Conservation (phyloP, 2,113 vertebrate species). For the Alosa alosa region DNA sequence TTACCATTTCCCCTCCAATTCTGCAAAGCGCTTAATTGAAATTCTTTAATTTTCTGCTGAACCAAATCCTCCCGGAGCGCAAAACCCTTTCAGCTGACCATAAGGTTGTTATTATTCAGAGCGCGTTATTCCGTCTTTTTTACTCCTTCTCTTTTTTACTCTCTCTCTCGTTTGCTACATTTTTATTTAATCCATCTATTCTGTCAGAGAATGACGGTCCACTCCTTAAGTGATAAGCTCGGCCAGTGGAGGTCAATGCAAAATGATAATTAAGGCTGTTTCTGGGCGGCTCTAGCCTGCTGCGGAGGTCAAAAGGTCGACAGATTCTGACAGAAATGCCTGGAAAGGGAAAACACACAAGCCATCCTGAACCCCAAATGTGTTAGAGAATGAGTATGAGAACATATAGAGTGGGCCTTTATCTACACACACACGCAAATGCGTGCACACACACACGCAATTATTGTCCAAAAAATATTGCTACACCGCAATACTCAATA, state of each 20-base stretch:
- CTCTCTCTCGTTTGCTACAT: neutral
- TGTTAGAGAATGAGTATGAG: neutral
- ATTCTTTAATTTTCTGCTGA: conserved; percentile 68
- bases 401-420: neutral
- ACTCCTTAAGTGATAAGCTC: neutral
- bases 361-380: neutral
- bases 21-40: conserved; percentile 70
- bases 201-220: neutral
- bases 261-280: conserved; percentile 17
- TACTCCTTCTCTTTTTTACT: neutral
- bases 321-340: conserved; percentile 18
- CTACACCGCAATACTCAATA: too few species aligned
- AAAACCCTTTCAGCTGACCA: conserved; percentile 29
- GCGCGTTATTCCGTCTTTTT: neutral
- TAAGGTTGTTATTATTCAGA: neutral
- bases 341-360: neutral
- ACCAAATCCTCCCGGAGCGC: conserved; percentile 57
- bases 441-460: neutral
- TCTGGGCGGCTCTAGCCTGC: conserved; percentile 24
- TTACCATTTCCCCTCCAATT: conserved; percentile 63
- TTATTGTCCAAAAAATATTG: too few species aligned
- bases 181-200: conserved; percentile 17
- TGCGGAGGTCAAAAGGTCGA: conserved; percentile 30
- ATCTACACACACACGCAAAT: neutral
- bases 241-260: neutral